Evolutionary conservation across 2,113 vertebrate species (phyloP).

Genomic region (Oryzias woworae): DNA sequence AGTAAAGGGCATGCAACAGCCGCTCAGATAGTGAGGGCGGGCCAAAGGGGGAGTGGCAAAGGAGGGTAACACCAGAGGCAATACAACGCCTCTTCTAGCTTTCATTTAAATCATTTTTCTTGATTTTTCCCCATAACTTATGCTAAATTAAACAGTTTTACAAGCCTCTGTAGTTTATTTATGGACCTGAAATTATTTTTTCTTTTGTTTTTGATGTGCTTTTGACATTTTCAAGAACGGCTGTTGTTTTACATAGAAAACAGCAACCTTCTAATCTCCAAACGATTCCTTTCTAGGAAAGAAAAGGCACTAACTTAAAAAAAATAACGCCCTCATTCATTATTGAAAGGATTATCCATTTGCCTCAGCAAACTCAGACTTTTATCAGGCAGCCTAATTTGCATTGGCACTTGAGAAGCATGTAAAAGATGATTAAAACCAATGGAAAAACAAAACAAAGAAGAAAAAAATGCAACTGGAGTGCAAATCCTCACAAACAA

Average conservation of each 20-base stretch:
- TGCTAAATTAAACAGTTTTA: neutral
- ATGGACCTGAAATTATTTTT: neutral
- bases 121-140: neutral
- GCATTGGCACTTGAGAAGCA: conserved; percentile 34
- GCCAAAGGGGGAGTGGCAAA: too few relatives aligned
- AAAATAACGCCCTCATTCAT: conserved; percentile 35
- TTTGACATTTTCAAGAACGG: neutral
- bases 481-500: conserved; percentile 7
- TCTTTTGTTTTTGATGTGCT: neutral
- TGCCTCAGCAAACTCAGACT: conserved; percentile 48
- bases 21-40: too few relatives aligned
- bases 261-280: conserved; percentile 12
- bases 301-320: conserved; percentile 28
- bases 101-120: neutral
- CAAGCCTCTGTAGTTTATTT: neutral
- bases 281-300: conserved; percentile 26
- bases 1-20: too few relatives aligned
- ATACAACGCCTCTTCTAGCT: neutral
- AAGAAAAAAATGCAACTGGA: conserved; percentile 19
- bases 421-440: conserved; percentile 34
- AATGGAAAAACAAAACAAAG: neutral
- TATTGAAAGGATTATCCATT: conserved; percentile 52
- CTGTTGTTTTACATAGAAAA: conserved; percentile 19
- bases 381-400: conserved; percentile 49
- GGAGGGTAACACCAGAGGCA: too few relatives aligned